Evolutionary conservation across 1,140 invertebrate genomes (phyloP).

Genomic region (Musca domestica): DNA sequence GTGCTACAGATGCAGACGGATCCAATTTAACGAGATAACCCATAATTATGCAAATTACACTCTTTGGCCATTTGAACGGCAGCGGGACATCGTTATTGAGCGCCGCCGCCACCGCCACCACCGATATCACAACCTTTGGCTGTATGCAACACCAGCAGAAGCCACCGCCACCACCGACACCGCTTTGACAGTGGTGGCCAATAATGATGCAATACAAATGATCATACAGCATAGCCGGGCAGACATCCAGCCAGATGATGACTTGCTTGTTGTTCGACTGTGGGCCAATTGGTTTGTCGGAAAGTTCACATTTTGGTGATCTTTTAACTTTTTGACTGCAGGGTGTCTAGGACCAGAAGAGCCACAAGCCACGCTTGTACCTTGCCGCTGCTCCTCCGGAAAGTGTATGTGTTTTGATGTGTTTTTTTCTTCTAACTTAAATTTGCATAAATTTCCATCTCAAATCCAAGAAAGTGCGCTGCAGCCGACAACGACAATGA

Average conservation of each 20-base stretch:
- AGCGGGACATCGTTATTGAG: conserved; percentile 16
- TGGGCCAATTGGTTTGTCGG: conserved; percentile 1
- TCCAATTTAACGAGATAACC: conserved; percentile 22
- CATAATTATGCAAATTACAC: conserved; percentile 20
- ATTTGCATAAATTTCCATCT: conserved; percentile 8
- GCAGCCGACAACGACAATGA: too few species aligned
- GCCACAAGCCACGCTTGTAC: neutral
- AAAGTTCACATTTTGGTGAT: too few species aligned
- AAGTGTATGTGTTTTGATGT: neutral
- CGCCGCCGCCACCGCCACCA: conserved; percentile 8
- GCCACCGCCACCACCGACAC: neutral
- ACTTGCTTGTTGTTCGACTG: neutral
- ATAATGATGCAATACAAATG: conserved; percentile 5
- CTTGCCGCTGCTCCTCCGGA: neutral
- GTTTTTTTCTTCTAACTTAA: neutral
- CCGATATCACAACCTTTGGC: neutral
- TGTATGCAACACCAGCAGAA: too few species aligned
- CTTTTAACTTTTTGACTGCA: neutral
- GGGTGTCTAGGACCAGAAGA: conserved; percentile 9
- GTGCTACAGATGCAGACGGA: conserved; percentile 14
- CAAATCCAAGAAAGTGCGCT: too few species aligned
- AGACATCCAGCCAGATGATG: neutral
- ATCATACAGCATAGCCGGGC: neutral
- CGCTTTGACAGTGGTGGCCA: too few species aligned
- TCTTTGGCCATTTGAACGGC: conserved; percentile 17